Evolutionary conservation across 2,113 vertebrate species (phyloP), one percentile per base, ranked within the genome.

Genomic region (Tachuris rubrigastra): DNA sequence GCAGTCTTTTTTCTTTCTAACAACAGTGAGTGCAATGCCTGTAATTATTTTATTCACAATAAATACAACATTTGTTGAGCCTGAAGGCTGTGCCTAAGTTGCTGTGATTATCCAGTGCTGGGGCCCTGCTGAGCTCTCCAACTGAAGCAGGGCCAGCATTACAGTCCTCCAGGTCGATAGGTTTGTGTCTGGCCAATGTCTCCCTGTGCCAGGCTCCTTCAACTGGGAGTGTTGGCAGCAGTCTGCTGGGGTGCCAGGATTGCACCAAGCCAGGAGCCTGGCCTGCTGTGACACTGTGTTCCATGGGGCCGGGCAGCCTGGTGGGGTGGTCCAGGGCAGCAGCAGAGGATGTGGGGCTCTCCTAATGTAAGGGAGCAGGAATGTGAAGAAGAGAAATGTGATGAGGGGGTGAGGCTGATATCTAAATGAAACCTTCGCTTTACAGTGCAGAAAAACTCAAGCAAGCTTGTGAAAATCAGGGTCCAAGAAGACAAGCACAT

Each of bases 131-230:
- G 53, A 83, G 67, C 49, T 85, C 49, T 66, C 68, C 59, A 82
- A 66, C 78, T 82, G 46, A 94, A 92, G n/a, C 41, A 66, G 50
- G n/a, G 63, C 63, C 77, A 95, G 19, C 22, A 19, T 7, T n/a
- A 8, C 1, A 0, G 6, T 55, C 13, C 73, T 62, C 33, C 39
- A 44, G 52, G 27, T 19, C 0, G 0, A 35, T 4, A 23, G 60
- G 60, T 27, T 72, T 47, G 28, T 52, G 41, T 31, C 41, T 16
- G 25, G 80, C 47, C 55, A 18, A 15, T 5, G 31, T 25, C 30
- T 13, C 18, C 23, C 66, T 12, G 39, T 35, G 47, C 56, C 60
- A 47, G n/a, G 21, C 49, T 86, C 33, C 53, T 35, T 46, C 47
- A 66, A 31, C 41, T 23, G 56, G 27, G 5, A 82, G 42, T 50